Evolutionary conservation across 1,140 invertebrate species (phyloP), one percentile per base, ranked within the genome.

Genomic region (Thaumatotibia leucotreta): DNA sequence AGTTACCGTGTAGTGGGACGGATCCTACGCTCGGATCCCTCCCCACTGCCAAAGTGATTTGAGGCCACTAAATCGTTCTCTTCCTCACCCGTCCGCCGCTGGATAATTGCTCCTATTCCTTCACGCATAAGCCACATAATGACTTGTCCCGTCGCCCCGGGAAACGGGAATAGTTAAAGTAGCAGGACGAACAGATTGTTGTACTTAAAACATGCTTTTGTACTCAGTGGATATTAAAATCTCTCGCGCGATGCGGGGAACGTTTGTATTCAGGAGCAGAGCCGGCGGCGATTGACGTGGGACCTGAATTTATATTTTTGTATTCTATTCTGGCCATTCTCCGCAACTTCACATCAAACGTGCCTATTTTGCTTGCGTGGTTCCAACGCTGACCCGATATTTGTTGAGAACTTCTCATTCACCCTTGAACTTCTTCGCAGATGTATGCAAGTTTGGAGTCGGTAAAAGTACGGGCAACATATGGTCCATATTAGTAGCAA

Each of bases 11-110:
- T 22, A 67, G 75, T 81, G 70, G 80, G 79, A 75, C 76, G 79
- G 80, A 85, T 87, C 82, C 80, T 35, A 61, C 79, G 74, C 85
- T 86, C 83, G 85, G 85, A 82, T 74, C 80, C 79, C 86, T 83
- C 87, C 87, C 85, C 82, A 85, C 68, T 75, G 81, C 62, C 50
- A 24, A 76, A 82, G 74, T 83, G 86, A 87, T 89, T 90, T 90
- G 88, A 90, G 88, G 88, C 84, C 88, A 85, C 74, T 80, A 88
- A 90, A 88, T 88, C 86, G 88, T 81, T 69, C 76, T 77, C 84
- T 84, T 90, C 88, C 88, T 88, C 78, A 68, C 79, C 52, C 33
- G 64, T 69, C 68, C 64, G 71, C 72, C 74, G 71, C 64, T 54
- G 69, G 67, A 88, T 84, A 83, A 86, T 82, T 84, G 76, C 69